Conservation (phyloP, 2,888 invertebrate species). For the Mallateleia sp. region DNA sequence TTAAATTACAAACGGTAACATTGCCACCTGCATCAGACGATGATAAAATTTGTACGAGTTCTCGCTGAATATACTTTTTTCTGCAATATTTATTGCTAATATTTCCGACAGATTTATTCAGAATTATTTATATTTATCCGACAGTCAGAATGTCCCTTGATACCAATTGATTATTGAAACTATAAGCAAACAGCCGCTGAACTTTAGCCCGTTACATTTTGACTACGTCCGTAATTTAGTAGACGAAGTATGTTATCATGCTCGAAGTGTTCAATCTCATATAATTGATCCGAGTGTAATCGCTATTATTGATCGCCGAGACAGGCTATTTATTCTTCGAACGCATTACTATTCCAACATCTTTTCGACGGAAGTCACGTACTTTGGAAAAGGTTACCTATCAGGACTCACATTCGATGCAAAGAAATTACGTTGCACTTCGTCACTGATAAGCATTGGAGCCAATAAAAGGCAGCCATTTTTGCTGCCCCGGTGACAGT, state of each 20-base stretch:
- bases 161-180: background rate
- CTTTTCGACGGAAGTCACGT: constrained; percentile 76
- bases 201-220: background rate
- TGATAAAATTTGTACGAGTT: constrained; percentile 7
- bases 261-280: constrained; percentile 5
- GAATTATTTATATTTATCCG: constrained; percentile 23
- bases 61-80: background rate
- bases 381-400: constrained; percentile 71
- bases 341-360: constrained; percentile 67
- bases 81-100: constrained; percentile 13
- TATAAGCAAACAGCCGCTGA: background rate
- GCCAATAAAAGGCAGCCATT: constrained; percentile 57
- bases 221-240: background rate
- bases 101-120: constrained; percentile 15
- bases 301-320: constrained; percentile 59
- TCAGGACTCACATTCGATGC: constrained; percentile 73
- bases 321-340: constrained; percentile 69
- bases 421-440: constrained; percentile 75
- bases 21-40: constrained; percentile 1
- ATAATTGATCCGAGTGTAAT: constrained; percentile 52
- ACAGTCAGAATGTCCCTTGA: background rate
- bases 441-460: constrained; percentile 73
- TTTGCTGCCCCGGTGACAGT: constrained; percentile 58
- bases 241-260: constrained; percentile 11
- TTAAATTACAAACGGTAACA: constrained; percentile 19